Percentiles rank a stretch among this genome's conserved stretches.
Conservation (phyloP, 2,888 invertebrate species). For the Hybos culiciformis region DNA sequence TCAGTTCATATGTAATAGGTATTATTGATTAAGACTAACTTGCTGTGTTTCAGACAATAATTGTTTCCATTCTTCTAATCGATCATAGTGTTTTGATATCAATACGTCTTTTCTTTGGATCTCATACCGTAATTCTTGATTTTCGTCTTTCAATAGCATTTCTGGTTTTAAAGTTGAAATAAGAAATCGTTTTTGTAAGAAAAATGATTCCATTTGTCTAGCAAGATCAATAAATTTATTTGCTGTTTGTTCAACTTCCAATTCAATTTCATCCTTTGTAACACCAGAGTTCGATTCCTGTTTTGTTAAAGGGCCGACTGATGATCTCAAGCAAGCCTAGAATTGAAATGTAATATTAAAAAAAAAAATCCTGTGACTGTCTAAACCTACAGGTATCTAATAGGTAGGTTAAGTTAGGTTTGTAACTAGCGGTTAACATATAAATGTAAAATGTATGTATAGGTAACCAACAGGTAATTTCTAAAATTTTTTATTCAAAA, state of each 20-base stretch:
- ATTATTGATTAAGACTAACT: too few relatives aligned
- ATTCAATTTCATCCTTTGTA: conserved; percentile 73
- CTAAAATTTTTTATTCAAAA: too few relatives aligned
- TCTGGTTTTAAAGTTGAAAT: conserved; percentile 85
- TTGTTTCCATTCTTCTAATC: conserved; percentile 82
- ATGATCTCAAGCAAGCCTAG: too few relatives aligned
- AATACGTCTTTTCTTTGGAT: conserved; percentile 80
- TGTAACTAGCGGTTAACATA: too few relatives aligned
- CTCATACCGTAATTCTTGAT: conserved; percentile 70
- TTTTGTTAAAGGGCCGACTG: conserved; percentile 70
- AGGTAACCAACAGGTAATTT: too few relatives aligned
- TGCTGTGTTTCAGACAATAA: conserved; percentile 55
- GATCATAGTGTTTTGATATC: conserved; percentile 76
- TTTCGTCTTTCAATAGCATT: conserved; percentile 82
- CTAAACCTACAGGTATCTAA: too few relatives aligned
- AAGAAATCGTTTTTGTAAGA: conserved; percentile 81
- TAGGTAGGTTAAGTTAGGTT: too few relatives aligned
- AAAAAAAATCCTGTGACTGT: too few relatives aligned
- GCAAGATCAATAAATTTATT: conserved; percentile 79
- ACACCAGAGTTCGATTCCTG: conserved; percentile 67
- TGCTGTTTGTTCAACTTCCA: conserved; percentile 76
- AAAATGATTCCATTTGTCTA: conserved; percentile 87
- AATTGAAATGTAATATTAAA: too few relatives aligned
- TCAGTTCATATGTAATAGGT: too few relatives aligned
- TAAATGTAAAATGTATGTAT: too few relatives aligned